phyloP scores from a whole-genome alignment of 2,113 vertebrate genomes.

The Numida meleagris region DNA sequence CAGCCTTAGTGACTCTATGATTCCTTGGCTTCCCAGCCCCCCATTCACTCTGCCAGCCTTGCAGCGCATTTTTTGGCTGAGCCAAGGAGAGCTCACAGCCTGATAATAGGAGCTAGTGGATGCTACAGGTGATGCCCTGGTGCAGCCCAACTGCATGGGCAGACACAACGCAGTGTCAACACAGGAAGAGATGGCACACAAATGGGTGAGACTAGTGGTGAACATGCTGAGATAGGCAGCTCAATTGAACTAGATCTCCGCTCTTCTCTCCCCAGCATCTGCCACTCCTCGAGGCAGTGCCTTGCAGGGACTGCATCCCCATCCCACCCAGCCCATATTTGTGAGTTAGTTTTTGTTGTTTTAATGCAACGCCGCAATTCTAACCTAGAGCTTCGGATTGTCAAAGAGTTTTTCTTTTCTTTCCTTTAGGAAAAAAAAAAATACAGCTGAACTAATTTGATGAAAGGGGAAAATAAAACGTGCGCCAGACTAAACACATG shows the following conservation, averaged over 20 bases:
- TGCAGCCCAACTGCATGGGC: neutral
- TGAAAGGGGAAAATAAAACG: slow-evolving; percentile 78
- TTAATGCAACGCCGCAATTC: slow-evolving; percentile 39
- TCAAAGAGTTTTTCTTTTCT: slow-evolving; percentile 65
- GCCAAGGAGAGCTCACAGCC: too few relatives aligned
- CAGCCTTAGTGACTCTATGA: too few relatives aligned
- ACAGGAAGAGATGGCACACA: neutral
- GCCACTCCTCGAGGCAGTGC: neutral
- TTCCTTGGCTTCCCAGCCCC: neutral
- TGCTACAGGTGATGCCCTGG: too few relatives aligned
- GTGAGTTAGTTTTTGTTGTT: slow-evolving; percentile 54
- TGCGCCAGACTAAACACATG: slow-evolving; percentile 78
- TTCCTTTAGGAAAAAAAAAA: slow-evolving; percentile 50
- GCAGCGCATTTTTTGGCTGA: neutral
- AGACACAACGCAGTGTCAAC: neutral
- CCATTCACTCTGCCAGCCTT: neutral
- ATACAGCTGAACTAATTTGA: slow-evolving; percentile 79
- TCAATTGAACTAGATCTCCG: neutral
- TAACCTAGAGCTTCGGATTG: slow-evolving; percentile 58
- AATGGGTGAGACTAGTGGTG: neutral
- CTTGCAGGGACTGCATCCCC: neutral
- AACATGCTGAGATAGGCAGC: neutral
- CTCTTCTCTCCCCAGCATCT: neutral
- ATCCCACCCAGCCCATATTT: neutral
- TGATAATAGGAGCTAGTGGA: neutral